Conservation (phyloP, 2,113 vertebrate species). For the Oryzias curvinotus region DNA sequence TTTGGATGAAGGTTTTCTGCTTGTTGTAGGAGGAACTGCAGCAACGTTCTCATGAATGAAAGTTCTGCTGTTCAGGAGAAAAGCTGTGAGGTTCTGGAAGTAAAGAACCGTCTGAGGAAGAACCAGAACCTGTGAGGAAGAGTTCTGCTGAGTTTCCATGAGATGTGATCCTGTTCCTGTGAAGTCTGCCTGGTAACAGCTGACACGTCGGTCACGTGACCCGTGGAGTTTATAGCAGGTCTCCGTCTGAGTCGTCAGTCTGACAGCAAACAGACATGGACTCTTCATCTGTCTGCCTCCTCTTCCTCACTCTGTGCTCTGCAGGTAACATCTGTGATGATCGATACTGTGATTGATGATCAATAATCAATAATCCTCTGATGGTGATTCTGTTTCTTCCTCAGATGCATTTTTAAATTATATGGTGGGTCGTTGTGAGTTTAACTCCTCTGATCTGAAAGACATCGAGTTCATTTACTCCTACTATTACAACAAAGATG, state of each 20-base stretch:
- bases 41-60: no score
- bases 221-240: background rate
- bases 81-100: no score
- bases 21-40: no score
- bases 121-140: no score
- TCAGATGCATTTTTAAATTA: background rate
- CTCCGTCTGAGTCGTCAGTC: background rate
- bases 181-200: constrained; percentile 40
- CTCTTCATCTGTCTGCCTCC: constrained; percentile 17
- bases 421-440: rapidly evolving
- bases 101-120: no score
- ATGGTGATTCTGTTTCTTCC: background rate
- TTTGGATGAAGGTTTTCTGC: no score
- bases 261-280: constrained; percentile 37
- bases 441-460: constrained; percentile 44
- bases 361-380: background rate
- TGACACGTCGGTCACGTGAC: constrained; percentile 40
- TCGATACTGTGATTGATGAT: background rate
- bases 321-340: constrained; percentile 35
- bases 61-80: no score
- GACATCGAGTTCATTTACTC: background rate
- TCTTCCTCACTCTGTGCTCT: constrained; percentile 27
- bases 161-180: background rate
- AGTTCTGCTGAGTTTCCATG: background rate
- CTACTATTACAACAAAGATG: background rate